phyloP scores from a whole-genome alignment of 1,140 invertebrate species.

The Propsilocerus akamusi region DNA sequence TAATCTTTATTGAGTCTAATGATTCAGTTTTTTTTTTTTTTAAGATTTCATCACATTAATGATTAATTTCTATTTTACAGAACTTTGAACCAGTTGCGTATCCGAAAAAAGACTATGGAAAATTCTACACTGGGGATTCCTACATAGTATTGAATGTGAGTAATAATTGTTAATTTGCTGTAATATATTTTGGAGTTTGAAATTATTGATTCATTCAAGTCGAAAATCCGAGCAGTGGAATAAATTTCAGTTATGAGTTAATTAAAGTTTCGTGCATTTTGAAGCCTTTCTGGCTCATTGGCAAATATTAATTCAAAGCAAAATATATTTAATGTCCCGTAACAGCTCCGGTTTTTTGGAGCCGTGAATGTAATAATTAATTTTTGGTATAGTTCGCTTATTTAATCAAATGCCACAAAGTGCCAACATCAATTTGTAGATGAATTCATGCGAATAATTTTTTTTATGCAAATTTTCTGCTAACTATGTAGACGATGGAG shows the following conservation, averaged over 20 bases:
- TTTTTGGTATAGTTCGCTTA: too few species aligned
- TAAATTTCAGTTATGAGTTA: background rate
- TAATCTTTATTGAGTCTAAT: background rate
- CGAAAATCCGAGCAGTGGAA: background rate
- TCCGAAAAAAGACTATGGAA: conserved; percentile 59
- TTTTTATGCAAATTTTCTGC: too few species aligned
- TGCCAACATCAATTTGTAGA: too few species aligned
- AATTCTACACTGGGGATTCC: conserved; percentile 76
- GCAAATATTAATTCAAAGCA: background rate
- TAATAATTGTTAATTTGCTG: too few species aligned
- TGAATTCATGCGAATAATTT: too few species aligned
- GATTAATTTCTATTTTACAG: conserved; percentile 28
- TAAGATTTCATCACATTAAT: background rate
- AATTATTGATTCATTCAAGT: background rate
- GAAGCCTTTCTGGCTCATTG: background rate
- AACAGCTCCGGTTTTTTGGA: background rate
- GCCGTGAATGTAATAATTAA: too few species aligned
- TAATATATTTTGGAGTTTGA: too few species aligned
- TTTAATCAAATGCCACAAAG: too few species aligned
- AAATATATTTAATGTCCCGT: background rate
- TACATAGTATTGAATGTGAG: conserved; percentile 76
- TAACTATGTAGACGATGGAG: conserved; percentile 45
- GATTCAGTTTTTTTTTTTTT: background rate
- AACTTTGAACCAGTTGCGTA: conserved; percentile 64
- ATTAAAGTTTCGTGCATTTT: conserved; percentile 4